phyloP scores from a whole-genome alignment of 2,888 invertebrate genomes.

The Apodemia zela region DNA sequence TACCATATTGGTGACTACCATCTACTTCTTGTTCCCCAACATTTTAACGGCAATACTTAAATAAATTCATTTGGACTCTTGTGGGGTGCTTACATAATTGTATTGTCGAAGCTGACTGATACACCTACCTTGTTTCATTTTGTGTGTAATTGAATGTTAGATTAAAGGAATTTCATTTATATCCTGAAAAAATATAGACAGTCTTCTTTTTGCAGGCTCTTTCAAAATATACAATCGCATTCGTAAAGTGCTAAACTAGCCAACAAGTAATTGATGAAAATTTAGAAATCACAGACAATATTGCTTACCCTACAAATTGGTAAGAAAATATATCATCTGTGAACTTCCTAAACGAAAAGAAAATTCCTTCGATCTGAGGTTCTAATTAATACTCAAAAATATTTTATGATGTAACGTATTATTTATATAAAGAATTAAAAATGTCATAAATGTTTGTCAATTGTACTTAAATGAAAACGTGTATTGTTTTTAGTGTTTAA shows the following conservation, averaged over 20 bases:
- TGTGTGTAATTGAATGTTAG: background rate
- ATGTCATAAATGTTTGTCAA: constrained; percentile 33
- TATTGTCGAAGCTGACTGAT: background rate
- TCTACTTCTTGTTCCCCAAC: background rate
- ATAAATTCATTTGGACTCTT: background rate
- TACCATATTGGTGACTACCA: background rate
- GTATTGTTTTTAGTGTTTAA: constrained; percentile 26
- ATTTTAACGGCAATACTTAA: background rate
- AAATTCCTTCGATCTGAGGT: constrained; percentile 6
- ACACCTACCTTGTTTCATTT: background rate
- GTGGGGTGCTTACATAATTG: background rate
- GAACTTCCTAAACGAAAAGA: background rate
- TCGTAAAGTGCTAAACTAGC: background rate
- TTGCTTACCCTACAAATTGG: background rate
- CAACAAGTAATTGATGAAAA: background rate
- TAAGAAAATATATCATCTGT: background rate
- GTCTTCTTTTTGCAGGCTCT: background rate
- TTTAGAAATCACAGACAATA: background rate
- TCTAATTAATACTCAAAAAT: constrained; percentile 9
- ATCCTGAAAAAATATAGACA: background rate
- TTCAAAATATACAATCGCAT: background rate
- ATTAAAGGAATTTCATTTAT: constrained; percentile 3
- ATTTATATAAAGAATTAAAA: constrained; percentile 22
- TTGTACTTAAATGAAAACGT: constrained; percentile 25
- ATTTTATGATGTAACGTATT: constrained; percentile 14